Evolutionary conservation across 2,888 invertebrate species (phyloP).

Genomic region (Quadriops clusia): DNA sequence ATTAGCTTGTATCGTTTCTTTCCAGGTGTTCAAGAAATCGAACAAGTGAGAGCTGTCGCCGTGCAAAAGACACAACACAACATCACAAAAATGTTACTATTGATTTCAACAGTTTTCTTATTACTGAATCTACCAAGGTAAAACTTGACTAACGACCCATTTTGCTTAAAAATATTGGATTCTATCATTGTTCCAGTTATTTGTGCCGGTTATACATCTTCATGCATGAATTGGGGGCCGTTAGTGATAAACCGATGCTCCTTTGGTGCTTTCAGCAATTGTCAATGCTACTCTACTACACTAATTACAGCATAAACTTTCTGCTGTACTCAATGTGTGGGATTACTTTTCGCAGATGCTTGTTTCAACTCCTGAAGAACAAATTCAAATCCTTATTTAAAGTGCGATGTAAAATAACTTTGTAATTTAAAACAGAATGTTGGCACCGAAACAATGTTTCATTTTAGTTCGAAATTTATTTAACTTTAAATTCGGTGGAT

Average conservation of each 20-base stretch:
- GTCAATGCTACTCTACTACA: constrained; percentile 50
- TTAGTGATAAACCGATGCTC: constrained; percentile 34
- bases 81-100: constrained; percentile 53
- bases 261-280: constrained; percentile 46
- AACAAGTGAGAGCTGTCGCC: too few species aligned
- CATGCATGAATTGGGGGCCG: constrained; percentile 37
- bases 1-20: too few species aligned
- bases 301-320: constrained; percentile 54
- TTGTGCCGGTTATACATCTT: constrained; percentile 42
- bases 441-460: too few species aligned
- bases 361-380: constrained; percentile 41
- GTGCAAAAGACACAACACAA: constrained; percentile 43
- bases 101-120: constrained; percentile 54
- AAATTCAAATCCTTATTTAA: too few species aligned
- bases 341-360: constrained; percentile 44
- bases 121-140: constrained; percentile 52
- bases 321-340: constrained; percentile 51
- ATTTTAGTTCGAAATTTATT: too few species aligned
- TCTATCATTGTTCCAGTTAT: constrained; percentile 44
- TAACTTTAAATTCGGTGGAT: too few species aligned
- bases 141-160: constrained; percentile 16
- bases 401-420: too few species aligned
- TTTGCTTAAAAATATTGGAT: constrained; percentile 6
- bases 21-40: too few species aligned
- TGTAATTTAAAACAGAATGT: too few species aligned